Base-by-base conservation (phyloP, 92 coral and sea anemone genomes). In the Montipora capitata region DNA sequence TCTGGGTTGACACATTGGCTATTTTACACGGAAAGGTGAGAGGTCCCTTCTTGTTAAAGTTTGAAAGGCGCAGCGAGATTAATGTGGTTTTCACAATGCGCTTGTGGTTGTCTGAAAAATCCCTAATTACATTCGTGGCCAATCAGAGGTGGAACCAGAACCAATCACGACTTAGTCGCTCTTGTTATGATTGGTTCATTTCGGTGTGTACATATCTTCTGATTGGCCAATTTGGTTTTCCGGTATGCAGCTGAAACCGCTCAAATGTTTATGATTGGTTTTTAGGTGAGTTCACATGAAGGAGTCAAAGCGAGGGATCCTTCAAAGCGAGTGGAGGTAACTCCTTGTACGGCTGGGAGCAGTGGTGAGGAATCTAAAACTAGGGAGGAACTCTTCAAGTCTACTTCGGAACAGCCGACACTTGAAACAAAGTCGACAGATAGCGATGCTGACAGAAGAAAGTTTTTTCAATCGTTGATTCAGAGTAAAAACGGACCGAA, bases 1-100 rank as follows among this genome's bases (percentile, higher is more conserved):
- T 98, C 81, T 98, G 98, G 96, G 98, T 98, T 7, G 99, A 98
- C 85, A 92, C 99, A 0, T 85, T 98, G 56, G 98, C 99, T 27
- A 98, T 98, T 66, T 39, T 98, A 59, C 99, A 98, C 38, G 99
- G 99, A 54, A 95, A 93, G 95, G 98, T 95, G 86, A 51, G 48
- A 10, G 52, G 10, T 10, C 52, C 10, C 10, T 48, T 48, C 10
- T 5, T 48, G 7, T 48, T 48, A 10, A 48, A 48, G 52, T 5
- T 27, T 27, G 35, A 27, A 27, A 27, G 35, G 35, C 35, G 0
- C 35, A 27, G 35, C 35, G 35, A 27, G 35, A 27, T 27, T 27
- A 27, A 27, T 27, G 35, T 27, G 35, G 35, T 27, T 27, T 27
- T 27, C 35, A 27, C 35, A 27, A 27, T 27, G 35, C 35, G 35